phyloP scores from a whole-genome alignment of 2,888 invertebrate species.

The Ectemnius continuus region DNA sequence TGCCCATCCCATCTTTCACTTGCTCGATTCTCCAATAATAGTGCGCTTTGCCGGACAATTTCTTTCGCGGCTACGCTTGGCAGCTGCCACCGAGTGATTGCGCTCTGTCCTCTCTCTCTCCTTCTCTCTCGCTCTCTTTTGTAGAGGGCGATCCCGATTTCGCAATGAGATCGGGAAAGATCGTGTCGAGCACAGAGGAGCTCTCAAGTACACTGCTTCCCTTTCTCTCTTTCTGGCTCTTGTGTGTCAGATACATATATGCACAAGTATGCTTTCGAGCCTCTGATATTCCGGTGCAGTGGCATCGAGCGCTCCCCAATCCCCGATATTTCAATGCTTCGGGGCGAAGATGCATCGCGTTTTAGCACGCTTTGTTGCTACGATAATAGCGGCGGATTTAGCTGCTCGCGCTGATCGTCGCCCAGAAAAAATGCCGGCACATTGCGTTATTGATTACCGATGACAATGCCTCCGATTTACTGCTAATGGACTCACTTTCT shows the following conservation, averaged over 20 bases:
- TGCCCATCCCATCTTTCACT: no score
- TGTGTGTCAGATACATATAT: background rate
- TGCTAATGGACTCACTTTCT: slow-evolving; percentile 51
- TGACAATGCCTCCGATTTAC: slow-evolving; percentile 38
- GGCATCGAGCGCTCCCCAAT: slow-evolving; percentile 1
- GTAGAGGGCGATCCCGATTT: no score
- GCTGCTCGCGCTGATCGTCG: background rate
- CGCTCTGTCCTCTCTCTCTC: no score
- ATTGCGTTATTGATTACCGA: slow-evolving; percentile 36
- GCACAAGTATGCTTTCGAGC: background rate
- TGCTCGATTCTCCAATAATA: no score
- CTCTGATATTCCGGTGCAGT: slow-evolving; percentile 15
- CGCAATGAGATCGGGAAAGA: background rate
- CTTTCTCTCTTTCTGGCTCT: no score
- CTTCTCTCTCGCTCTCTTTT: no score
- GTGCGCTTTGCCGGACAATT: background rate
- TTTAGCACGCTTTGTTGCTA: slow-evolving; percentile 27
- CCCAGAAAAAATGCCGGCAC: slow-evolving; percentile 29
- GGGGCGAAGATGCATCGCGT: slow-evolving; percentile 27
- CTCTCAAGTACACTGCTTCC: background rate
- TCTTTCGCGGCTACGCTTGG: background rate
- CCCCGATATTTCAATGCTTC: slow-evolving; percentile 26
- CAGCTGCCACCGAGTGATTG: background rate
- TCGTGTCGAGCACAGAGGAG: background rate
- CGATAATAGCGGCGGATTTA: slow-evolving; percentile 31